Percentiles rank a stretch among this genome's conserved stretches.
Evolutionary conservation across 1,140 invertebrate genomes (phyloP).

Genomic region (Sipha flava): DNA sequence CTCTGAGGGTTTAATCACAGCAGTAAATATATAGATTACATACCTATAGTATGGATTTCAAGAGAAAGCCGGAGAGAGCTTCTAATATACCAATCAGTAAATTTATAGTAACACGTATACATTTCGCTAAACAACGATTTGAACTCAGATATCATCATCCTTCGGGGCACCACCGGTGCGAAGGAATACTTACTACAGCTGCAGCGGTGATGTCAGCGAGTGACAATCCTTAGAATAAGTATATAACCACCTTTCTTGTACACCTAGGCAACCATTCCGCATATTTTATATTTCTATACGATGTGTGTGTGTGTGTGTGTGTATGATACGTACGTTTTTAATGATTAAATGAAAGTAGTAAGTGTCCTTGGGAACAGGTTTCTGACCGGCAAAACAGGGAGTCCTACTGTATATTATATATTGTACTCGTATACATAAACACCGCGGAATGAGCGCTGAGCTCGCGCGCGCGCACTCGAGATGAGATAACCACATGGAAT

Average conservation of each 20-base stretch:
- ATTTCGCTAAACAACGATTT: neutral
- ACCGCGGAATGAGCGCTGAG: neutral
- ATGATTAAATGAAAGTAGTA: conserved; percentile 31
- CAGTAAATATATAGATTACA: too few species aligned
- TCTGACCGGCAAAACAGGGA: neutral
- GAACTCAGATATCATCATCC: neutral
- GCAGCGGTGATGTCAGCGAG: too few species aligned
- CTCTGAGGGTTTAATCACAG: too few species aligned
- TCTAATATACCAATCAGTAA: neutral
- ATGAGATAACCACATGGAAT: conserved; percentile 28
- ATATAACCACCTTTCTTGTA: too few species aligned
- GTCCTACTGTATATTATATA: neutral
- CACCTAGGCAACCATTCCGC: neutral
- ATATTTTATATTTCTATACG: neutral
- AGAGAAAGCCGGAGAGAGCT: neutral
- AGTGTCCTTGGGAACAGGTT: conserved; percentile 29
- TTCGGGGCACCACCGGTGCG: neutral
- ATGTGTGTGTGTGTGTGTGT: neutral
- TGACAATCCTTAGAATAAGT: neutral
- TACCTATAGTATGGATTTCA: neutral
- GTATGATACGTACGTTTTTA: neutral
- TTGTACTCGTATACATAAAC: neutral
- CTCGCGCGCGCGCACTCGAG: neutral
- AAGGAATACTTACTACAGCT: too few species aligned
- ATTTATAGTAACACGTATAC: neutral